Percentiles rank a stretch among this genome's conserved stretches.
These are phyloP conservation scores for Epinotia nisella DNA, from an alignment of 2,888 invertebrate species.

Conservation along the genomic window DNA sequence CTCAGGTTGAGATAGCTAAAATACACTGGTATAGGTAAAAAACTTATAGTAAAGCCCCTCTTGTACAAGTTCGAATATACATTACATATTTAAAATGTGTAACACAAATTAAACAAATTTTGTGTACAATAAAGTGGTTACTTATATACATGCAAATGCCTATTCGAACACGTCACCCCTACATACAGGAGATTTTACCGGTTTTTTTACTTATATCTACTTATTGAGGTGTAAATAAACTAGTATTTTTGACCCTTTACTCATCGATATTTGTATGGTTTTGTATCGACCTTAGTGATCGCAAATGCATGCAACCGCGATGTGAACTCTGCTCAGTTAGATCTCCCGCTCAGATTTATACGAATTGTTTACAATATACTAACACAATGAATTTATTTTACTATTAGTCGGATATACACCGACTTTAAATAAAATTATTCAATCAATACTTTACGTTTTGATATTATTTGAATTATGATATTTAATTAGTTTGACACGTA, in stretches of 20 bases:
- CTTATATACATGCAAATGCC: too few relatives aligned
- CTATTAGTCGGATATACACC: constrained; percentile 15
- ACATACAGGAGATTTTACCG: too few relatives aligned
- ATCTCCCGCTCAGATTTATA: constrained; percentile 33
- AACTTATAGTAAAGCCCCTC: too few relatives aligned
- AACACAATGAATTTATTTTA: constrained; percentile 30
- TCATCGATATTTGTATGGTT: constrained; percentile 16
- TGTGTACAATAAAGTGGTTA: too few relatives aligned
- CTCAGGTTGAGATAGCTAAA: constrained; percentile 10
- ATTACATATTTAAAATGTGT: too few relatives aligned
- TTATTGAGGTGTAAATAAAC: not conserved
- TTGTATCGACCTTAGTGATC: not conserved
- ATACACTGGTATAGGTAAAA: not conserved
- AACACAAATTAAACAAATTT: too few relatives aligned
- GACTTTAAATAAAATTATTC: constrained; percentile 33
- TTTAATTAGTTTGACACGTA: constrained; percentile 15
- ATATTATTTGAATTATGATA: constrained; percentile 28
- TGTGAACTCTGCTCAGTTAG: constrained; percentile 28
- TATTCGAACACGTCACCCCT: too few relatives aligned
- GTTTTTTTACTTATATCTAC: too few relatives aligned
- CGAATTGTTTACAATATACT: constrained; percentile 22
- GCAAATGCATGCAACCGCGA: constrained; percentile 26
- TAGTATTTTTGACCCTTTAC: not conserved
- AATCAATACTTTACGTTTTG: constrained; percentile 32
- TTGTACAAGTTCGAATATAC: too few relatives aligned